These are phyloP conservation scores for Poeciliopsis prolifica DNA, from an alignment of 2,113 vertebrate species.

Conservation along the genomic window DNA sequence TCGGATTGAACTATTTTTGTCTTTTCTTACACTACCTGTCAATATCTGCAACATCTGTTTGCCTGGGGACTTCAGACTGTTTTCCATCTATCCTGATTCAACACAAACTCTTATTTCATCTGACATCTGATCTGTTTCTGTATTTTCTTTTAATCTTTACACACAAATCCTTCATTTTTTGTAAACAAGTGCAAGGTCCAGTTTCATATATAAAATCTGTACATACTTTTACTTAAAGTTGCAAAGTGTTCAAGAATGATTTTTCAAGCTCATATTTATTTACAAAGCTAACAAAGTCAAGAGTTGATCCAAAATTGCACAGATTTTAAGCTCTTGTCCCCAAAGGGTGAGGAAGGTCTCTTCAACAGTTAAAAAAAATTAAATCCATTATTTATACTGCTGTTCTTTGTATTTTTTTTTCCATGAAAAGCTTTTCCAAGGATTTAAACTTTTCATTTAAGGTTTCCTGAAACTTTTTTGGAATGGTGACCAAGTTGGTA, in stretches of 20 bases:
- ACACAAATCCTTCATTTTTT: not conserved
- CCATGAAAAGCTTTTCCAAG: not conserved
- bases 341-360: not conserved
- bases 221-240: not conserved
- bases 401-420: not conserved
- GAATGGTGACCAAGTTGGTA: conserved; percentile 66
- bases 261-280: not conserved
- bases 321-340: not conserved
- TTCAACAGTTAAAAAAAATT: not conserved
- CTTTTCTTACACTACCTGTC: conserved; percentile 29
- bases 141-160: not conserved
- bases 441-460: conserved; percentile 53
- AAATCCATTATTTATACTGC: not conserved
- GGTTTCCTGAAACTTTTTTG: conserved; percentile 42
- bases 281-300: not conserved
- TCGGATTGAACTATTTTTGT: conserved; percentile 57
- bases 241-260: not conserved
- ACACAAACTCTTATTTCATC: conserved; percentile 18
- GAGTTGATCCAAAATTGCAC: not conserved
- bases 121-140: not conserved
- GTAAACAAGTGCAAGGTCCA: not conserved
- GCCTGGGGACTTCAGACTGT: conserved; percentile 1
- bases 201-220: not conserved
- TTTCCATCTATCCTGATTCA: conserved; percentile 31
- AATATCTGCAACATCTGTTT: conserved; percentile 42